Base-by-base conservation (phyloP, 1,140 invertebrate species). In the Drosophila littoralis region DNA sequence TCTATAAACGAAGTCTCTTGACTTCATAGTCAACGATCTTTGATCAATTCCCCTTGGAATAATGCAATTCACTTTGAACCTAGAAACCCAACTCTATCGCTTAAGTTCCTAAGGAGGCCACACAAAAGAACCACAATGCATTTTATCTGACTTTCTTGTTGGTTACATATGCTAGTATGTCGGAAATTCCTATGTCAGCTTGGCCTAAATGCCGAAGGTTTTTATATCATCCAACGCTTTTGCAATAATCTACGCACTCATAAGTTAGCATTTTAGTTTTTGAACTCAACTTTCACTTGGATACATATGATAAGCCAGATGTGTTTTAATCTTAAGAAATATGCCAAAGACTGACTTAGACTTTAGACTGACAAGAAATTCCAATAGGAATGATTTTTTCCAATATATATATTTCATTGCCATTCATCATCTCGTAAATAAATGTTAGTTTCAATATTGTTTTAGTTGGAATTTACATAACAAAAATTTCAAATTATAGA, bases 111-210 rank as follows among this genome's bases (percentile, higher is more conserved):
- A 13, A 45, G 60, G 50, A 71, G 63, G 60, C 60, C 51, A 42
- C 7, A 71, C 51, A 65, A 65, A 57, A 65, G 51, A 71, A 71
- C 60, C 60, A 65, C 60, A 71, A 71, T 6, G 22, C 68, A 46
- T 32, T 48, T 38, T 36, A 71, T 57, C 63, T 42, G 42, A 71
- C 57, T 52, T 71, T 61, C 68, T 63, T 69, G 63, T 61, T 50
- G 32, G 33, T 40, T 60, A 7, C n/a, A 6, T 45, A 15, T 45
- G 42, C 46, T 6, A 9, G 8, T 36, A n/a, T 61, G 43, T 50
- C 28, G 6, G 59, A 33, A 36, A 64, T 52, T 64, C 48, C 28
- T 15, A 17, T 52, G 17, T 51, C 4, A 35, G 33, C 13, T 32
- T 48, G 32, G 13, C 32, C 28, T 33, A 3, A 28, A 22, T 32